These are phyloP conservation scores for Linyphia triangularis DNA, from an alignment of 2,888 invertebrate species.

Conservation along the genomic window DNA sequence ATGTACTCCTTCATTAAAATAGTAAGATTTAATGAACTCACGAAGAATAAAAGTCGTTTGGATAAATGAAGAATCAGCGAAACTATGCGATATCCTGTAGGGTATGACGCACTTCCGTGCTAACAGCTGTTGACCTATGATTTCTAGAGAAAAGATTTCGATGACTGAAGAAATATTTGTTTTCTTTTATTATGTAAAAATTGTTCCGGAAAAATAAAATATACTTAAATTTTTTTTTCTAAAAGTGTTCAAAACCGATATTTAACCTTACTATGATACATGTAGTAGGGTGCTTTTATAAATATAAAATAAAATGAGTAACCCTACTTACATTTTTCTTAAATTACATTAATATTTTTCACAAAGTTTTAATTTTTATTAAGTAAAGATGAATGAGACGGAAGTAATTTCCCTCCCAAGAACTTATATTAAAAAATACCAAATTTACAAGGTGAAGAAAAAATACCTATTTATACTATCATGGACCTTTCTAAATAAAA, in stretches of 20 bases:
- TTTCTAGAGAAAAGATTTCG: neutral
- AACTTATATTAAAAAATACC: no score
- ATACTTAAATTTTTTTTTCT: neutral
- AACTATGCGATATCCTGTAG: neutral
- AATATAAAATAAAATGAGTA: no score
- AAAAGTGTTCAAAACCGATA: neutral
- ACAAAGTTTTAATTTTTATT: no score
- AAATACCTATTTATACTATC: neutral
- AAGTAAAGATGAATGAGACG: no score
- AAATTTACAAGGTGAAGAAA: neutral
- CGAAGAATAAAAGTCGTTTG: neutral
- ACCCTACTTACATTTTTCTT: no score
- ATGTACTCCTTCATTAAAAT: no score
- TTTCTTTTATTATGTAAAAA: neutral
- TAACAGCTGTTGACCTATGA: constrained; percentile 44
- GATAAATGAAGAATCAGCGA: neutral
- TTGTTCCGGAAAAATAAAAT: neutral
- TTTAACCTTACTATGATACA: neutral
- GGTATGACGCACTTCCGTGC: neutral
- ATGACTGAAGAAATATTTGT: neutral
- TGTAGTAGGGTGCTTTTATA: neutral
- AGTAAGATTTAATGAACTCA: neutral
- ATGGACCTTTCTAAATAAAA: neutral
- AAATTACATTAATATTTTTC: no score
- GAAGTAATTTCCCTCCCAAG: no score